These are phyloP conservation scores for Anableps anableps DNA, from an alignment of 2,797 vertebrate species.

Conservation along the genomic window DNA sequence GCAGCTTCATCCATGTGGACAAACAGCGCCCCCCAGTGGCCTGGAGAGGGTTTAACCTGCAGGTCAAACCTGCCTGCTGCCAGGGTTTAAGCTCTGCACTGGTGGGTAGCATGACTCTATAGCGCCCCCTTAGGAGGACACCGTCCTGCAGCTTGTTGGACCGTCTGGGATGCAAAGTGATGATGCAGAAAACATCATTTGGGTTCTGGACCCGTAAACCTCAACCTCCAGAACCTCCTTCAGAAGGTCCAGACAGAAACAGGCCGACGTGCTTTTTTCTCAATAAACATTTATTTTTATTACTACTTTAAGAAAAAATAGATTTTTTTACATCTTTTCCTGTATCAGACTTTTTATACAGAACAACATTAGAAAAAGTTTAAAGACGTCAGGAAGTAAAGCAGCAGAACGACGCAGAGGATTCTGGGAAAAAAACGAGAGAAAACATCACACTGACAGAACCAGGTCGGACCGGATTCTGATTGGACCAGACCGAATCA, in stretches of 20 bases:
- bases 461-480: neutral
- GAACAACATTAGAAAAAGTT: slow-evolving; percentile 65
- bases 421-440: slow-evolving; percentile 19
- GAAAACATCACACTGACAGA: slow-evolving; percentile 6
- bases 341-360: slow-evolving; percentile 68
- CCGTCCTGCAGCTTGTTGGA: too few relatives aligned
- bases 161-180: too few relatives aligned
- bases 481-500: neutral
- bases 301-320: slow-evolving; percentile 78
- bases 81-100: too few relatives aligned
- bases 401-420: slow-evolving; percentile 34
- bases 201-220: neutral
- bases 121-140: too few relatives aligned
- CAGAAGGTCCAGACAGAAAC: neutral
- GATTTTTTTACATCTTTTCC: slow-evolving; percentile 67
- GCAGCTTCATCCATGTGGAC: too few relatives aligned
- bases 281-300: slow-evolving; percentile 76
- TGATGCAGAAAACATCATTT: neutral
- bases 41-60: too few relatives aligned
- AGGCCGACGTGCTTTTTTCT: slow-evolving; percentile 28
- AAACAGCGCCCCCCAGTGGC: too few relatives aligned
- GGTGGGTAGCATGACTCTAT: too few relatives aligned
- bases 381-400: slow-evolving; percentile 42
- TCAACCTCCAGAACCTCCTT: neutral
- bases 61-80: too few relatives aligned